Conservation (phyloP, 2,113 vertebrate genomes). For the Gopherus evgoodei region DNA sequence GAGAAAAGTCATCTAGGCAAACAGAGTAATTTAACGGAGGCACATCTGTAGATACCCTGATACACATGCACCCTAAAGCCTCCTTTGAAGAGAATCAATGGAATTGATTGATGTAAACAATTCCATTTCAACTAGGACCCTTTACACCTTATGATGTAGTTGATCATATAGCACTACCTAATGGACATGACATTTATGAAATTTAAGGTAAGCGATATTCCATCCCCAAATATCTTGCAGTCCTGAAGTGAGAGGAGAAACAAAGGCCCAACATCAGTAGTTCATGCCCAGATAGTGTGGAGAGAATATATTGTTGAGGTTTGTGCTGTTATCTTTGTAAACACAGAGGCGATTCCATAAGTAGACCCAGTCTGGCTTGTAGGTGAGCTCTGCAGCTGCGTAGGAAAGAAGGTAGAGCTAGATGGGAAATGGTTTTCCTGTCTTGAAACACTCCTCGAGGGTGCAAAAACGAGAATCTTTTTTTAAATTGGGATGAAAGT, state of each 20-base stretch:
- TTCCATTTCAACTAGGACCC: neutral
- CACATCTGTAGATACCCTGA: too few species aligned
- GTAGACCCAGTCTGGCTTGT: constrained; percentile 55
- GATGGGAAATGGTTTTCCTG: neutral
- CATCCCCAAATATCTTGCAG: neutral
- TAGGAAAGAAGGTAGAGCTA: constrained; percentile 24
- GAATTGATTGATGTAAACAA: neutral
- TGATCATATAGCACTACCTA: neutral
- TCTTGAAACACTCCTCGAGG: too few species aligned
- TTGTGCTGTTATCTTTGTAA: constrained; percentile 76
- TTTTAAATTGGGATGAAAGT: too few species aligned
- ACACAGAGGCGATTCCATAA: constrained; percentile 62
- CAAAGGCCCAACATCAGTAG: neutral
- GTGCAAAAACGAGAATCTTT: too few species aligned
- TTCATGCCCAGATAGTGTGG: neutral
- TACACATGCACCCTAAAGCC: neutral
- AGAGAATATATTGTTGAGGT: neutral
- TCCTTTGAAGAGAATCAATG: constrained; percentile 18
- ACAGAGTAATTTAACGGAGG: too few species aligned
- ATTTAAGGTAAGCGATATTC: neutral
- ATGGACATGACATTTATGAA: neutral
- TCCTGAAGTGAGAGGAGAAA: neutral
- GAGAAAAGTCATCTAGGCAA: neutral
- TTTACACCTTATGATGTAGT: constrained; percentile 5
- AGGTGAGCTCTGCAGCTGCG: constrained; percentile 72